Base-by-base conservation (phyloP, 2,113 vertebrate genomes). In the Dipodomys merriami region DNA sequence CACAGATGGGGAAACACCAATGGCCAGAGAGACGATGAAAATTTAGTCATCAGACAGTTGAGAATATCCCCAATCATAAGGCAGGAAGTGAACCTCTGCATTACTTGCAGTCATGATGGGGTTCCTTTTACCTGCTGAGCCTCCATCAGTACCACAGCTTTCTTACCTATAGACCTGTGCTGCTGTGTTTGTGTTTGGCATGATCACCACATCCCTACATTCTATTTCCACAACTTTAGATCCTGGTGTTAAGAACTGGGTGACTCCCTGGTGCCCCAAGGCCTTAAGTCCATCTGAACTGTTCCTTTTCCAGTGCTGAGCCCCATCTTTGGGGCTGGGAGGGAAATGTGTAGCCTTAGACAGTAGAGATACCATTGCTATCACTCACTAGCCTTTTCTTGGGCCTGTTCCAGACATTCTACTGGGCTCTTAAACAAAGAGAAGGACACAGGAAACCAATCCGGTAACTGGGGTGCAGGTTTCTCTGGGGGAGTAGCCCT, bases 1-100 rank as follows among this genome's bases (percentile, higher is more conserved):
- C 86, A 93, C 71, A 93, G 87, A 68, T 57, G 68, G 49, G 78
- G 88, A 94, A 86, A 65, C 69, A 20, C 33, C 20, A 29, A 83
- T 12, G 39, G 20, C 83, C n/a, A 89, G 72, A 39, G 20, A 84
- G 19, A 30, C 7, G n/a, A 35, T 74, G 39, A 35, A 30, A 10
- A 33, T 29, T 78, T 64, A 0, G 71, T 86, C 57, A 83, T 46
- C 46, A 12, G 81, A 25, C 6, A 72, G 33, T 49, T 68, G 72
- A 76, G 85, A 83, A 76, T 44, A 64, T 57, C 25, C 25, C 22
- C 20, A 15, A 49, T 13, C 68, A 5, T 3, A 53, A 2, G 23
- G 49, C 69, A 76, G 74, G 64, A 76, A 11, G 29, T 46, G 88
- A 76, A 69, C 87, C n/a, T 15, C 53, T 16, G 16, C 5, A 13